A percentile compares a stretch with the other conserved stretches of the same genome.
Conservation (phyloP, 2,888 invertebrate species). For the Agrotis segetum region DNA sequence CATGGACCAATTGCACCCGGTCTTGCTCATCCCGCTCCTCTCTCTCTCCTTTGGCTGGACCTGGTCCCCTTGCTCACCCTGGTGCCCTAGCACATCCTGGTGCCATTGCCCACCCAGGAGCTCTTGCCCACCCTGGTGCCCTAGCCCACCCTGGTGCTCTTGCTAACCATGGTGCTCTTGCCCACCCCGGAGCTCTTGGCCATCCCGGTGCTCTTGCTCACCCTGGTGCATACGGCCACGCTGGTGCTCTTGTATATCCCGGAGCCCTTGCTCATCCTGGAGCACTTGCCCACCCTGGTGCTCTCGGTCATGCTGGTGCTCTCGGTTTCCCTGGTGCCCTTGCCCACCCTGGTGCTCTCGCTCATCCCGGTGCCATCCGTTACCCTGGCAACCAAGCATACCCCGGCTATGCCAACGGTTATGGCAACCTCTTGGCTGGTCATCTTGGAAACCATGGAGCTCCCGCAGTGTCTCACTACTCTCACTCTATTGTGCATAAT, state of each 20-base stretch:
- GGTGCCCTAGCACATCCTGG: constrained; percentile 36
- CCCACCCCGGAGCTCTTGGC: constrained; percentile 21
- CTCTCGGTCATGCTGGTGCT: constrained; percentile 19
- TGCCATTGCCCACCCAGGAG: constrained; percentile 15
- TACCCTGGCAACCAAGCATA: too few species aligned
- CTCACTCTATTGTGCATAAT: constrained; percentile 64
- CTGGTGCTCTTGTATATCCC: constrained; percentile 12
- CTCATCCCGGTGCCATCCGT: constrained; percentile 24
- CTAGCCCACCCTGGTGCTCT: constrained; percentile 46
- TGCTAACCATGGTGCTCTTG: constrained; percentile 1
- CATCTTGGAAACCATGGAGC: constrained; percentile 55
- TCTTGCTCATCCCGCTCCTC: constrained; percentile 41
- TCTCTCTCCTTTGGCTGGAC: constrained; percentile 36
- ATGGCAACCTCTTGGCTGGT: constrained; percentile 50
- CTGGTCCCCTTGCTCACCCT: constrained; percentile 36
- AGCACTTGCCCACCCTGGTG: constrained; percentile 21
- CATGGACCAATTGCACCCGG: constrained; percentile 58
- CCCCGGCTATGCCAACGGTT: constrained; percentile 39
- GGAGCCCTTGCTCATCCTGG: constrained; percentile 15
- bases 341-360: constrained; percentile 10
- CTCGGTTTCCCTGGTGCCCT: constrained; percentile 13
- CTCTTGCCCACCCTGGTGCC: constrained; percentile 9
- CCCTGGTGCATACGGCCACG: constrained; percentile 17
- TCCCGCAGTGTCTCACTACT: constrained; percentile 63
- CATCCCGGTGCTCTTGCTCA: constrained; percentile 20